Base-by-base conservation (phyloP, 2,888 invertebrate species). In the Macroteleia sp. region DNA sequence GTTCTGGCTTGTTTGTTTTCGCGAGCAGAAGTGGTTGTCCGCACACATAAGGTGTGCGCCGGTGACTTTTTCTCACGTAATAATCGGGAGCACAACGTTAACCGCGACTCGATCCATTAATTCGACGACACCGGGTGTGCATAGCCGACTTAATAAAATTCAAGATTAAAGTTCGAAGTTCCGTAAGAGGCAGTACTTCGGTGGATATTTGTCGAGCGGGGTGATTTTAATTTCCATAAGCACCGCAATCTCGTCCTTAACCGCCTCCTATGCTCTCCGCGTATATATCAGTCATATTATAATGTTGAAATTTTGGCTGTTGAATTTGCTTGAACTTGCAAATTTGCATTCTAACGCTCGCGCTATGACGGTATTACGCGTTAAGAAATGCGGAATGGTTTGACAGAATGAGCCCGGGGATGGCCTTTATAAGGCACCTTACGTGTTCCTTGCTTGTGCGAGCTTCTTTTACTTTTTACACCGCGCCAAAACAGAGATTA, bases 161-260 rank as follows among this genome's bases (percentile, higher is more conserved):
- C 84, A 82, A 85, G 85, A 86, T 86, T 86, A 86, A 86, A 86
- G 86, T 86, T 83, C 46, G 64, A 80, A 86, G 83, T 85, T 84
- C 83, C 81, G 83, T 81, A 85, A 85, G 82, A 83, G 50, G 64
- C 42, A 48, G 79, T 82, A 80, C 81, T 77, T 80, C 70, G 81
- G 81, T 79, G 85, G 83, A 84, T 85, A 83, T 87, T 80, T 71
- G 77, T 73, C 61, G 77, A 73, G 66, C 64, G 41, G 62, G 62
- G 62, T 66, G 85, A 86, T 86, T 89, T 88, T 88, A 86, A 89
- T 90, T 90, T 89, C 86, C 89, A 89, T 88, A 89, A 90, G 89
- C 86, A 87, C 83, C 80, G 86, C 83, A 84, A 86, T 85, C 80
- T 81, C 81, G 75, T 73, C 57, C 77, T 76, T 76, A 69, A 59